Evolutionary conservation across 2,888 invertebrate species (phyloP).

Genomic region (Pediacus dermestoides): DNA sequence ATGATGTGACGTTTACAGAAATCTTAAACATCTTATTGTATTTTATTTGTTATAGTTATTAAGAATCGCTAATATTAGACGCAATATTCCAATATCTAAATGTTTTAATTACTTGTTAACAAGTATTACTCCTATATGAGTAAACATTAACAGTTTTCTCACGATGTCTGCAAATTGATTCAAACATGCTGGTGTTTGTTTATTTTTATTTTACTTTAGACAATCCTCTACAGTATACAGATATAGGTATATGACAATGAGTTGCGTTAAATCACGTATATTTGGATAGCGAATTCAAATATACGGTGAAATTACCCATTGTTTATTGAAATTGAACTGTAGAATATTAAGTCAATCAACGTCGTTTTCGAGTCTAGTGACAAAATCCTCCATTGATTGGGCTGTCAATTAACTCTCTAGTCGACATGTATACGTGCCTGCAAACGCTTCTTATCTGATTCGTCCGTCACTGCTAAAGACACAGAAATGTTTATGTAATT

Average conservation of each 20-base stretch:
- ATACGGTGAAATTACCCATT: conserved; percentile 45
- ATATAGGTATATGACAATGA: conserved; percentile 36
- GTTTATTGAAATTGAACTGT: conserved; percentile 49
- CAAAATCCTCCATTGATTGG: conserved; percentile 52
- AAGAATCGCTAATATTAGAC: too few relatives aligned
- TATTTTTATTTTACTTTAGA: too few relatives aligned
- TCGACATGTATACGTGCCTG: conserved; percentile 51
- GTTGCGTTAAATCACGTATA: conserved; percentile 42
- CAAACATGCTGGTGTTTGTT: too few relatives aligned
- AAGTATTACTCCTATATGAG: too few relatives aligned
- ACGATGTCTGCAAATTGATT: too few relatives aligned
- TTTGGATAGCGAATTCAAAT: conserved; percentile 27
- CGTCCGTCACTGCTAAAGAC: conserved; percentile 45
- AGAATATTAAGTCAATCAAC: conserved; percentile 51
- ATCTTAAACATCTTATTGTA: too few relatives aligned
- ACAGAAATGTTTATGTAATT: conserved; percentile 50
- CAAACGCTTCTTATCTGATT: conserved; percentile 51
- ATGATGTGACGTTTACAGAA: too few relatives aligned
- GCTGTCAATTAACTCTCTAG: conserved; percentile 50
- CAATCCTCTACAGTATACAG: too few relatives aligned
- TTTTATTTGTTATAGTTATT: too few relatives aligned
- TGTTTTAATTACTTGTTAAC: too few relatives aligned
- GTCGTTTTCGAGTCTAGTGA: conserved; percentile 47
- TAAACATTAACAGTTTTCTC: conserved; percentile 27
- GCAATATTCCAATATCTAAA: too few relatives aligned